Evolutionary conservation across 35 echinoderm and acorn worm genomes (phyloP).

Genomic region (Anneissia japonica): DNA sequence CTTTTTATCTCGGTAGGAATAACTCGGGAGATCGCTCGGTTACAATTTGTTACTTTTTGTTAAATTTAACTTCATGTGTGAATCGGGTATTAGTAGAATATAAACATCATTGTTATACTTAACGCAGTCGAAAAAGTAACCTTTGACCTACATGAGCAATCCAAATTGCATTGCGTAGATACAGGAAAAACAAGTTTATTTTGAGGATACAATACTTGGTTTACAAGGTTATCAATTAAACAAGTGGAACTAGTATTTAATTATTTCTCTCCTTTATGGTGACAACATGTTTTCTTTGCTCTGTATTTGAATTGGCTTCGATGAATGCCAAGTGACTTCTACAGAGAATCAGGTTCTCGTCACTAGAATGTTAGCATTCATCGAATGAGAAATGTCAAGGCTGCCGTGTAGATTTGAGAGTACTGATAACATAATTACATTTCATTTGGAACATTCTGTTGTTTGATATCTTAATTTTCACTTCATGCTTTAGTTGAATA

Average conservation of each 20-base stretch:
- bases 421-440: neutral
- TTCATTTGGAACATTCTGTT: neutral
- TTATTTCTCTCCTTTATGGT: neutral
- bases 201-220: neutral
- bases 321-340: neutral
- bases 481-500: neutral
- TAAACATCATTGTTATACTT: too few relatives aligned
- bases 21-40: too few relatives aligned
- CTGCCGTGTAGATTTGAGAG: neutral
- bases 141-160: too few relatives aligned
- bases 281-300: neutral
- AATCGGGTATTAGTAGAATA: too few relatives aligned
- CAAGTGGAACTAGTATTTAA: neutral
- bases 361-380: neutral
- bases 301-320: neutral
- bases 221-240: neutral
- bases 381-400: neutral
- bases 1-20: too few relatives aligned
- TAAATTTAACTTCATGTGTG: too few relatives aligned
- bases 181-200: neutral
- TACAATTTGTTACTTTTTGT: too few relatives aligned
- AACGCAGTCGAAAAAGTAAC: too few relatives aligned
- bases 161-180: too few relatives aligned
- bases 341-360: neutral
- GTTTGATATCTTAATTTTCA: neutral